Evolutionary conservation across 2,113 vertebrate genomes (phyloP), one percentile per base, ranked within the genome.

Genomic region (Prunella fulvescens): DNA sequence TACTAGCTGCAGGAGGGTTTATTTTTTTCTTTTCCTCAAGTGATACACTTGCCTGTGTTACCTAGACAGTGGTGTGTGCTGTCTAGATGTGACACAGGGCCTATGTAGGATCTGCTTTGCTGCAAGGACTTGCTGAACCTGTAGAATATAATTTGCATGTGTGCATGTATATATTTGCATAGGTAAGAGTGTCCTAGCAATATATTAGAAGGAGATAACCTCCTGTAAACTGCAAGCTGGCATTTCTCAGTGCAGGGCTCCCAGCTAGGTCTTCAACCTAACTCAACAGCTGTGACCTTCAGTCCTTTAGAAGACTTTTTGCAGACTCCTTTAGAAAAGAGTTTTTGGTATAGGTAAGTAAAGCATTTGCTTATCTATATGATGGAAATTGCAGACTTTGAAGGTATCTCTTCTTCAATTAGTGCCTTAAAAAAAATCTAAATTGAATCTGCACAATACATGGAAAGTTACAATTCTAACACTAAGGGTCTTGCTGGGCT

Each of bases 1-100:
- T 51, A 7, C 33, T 31, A 37, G 22, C 26, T 62, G 33, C 23
- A 37, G 35, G 8, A 58, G 35, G 33, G 7, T 10, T 12, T 28
- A 6, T 71, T 45, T 64, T 29, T 40, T 40, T 48, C 10, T 44
- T 42, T 73, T 66, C 17, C n/a, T 65, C 3, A 28, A 42, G 53
- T 2, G 0, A 2, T 37, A 3, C 11, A 4, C 17, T 80, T 91
- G 20, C 39, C 13, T 0, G 0, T 50, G 44, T 23, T 51, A 24
- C 12, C 33, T 15, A 44, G 56, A 8, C 8, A 14, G 20, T 39
- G 16, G 2, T 69, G 8, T 12, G 9, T 84, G 13, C 58, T 74
- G 20, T 61, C 25, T 95, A 2, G 13, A 2, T 22, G 26, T 33
- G 51, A 14, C 58, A 28, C 28, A 12, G 8, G 47, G 40, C 33